Evolutionary conservation across 2,113 vertebrate genomes (phyloP), one percentile per base, ranked within the genome.

Genomic region (Chaetura pelagica): DNA sequence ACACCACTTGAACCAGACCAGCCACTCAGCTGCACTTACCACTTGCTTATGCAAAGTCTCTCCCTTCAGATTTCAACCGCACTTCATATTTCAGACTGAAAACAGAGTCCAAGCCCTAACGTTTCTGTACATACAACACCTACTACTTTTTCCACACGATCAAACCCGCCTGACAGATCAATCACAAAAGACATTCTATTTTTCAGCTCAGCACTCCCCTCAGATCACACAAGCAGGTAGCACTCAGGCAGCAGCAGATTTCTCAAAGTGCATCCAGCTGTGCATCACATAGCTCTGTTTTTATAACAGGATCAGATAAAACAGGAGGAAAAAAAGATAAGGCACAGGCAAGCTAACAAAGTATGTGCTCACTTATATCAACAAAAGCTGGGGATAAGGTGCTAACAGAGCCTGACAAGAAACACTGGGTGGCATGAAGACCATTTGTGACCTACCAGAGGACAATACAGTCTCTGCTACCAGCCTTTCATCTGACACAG

Each of bases 101-200:
- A 95, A 79, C 83, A 93, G 76, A 95, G 96, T 94, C 94, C 95
- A 94, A 97, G 93, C 89, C 84, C 18, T 1, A 96, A 87, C 16
- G 13, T 90, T 97, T 91, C 86, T 95, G 26, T 87, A 79, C 9
- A 32, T 92, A 93, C 86, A 92, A 93, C 95, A 97, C 95, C 94
- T 96, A 96, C 90, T 90, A 86, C 94, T 95, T 97, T 94, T 96
- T 96, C 93, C 44, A 8, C 54, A 0, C 92, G 92, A 97, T 95
- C 94, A 94, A 96, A 95, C 86, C 83, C 29, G 66, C 88, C 61
- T 95, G 84, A 94, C 94, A 96, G 95, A 96, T 96, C 94, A 95
- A 95, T 95, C 95, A 95, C 83, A 86, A 92, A 92, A 93, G 90
- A 95, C 96, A 90, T 94, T 94, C 93, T 94, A 94, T 95, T 96